Percentiles rank a stretch among this genome's conserved stretches.
Conservation (phyloP, 1,140 invertebrate species). For the Drosophila trapezifrons region DNA sequence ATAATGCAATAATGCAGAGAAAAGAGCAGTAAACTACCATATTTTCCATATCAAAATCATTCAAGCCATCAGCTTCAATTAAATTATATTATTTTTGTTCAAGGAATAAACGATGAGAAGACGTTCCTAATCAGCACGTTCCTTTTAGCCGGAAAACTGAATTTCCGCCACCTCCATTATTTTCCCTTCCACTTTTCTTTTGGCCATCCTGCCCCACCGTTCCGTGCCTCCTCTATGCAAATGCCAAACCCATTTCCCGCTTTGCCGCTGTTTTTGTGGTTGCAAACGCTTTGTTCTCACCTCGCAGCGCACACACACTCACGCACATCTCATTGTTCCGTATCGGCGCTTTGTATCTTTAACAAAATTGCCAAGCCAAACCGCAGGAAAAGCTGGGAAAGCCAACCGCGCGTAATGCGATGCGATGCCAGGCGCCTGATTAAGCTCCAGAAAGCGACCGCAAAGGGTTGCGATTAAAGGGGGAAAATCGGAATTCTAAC, state of each 20-base stretch:
- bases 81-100: no score
- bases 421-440: conserved; percentile 57
- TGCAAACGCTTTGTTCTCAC: conserved; percentile 72
- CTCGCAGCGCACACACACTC: conserved; percentile 52
- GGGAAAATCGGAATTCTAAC: conserved; percentile 25
- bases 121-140: background rate
- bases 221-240: conserved; percentile 27
- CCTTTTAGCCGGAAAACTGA: background rate
- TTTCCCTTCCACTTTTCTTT: conserved; percentile 1
- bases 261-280: conserved; percentile 40
- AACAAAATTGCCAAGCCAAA: conserved; percentile 80
- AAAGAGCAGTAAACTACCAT: no score
- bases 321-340: conserved; percentile 37
- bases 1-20: no score
- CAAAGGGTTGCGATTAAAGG: conserved; percentile 25
- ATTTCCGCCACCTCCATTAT: conserved; percentile 2
- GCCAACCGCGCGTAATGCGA: conserved; percentile 56
- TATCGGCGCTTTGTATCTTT: conserved; percentile 77
- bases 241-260: conserved; percentile 38
- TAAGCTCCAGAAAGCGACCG: conserved; percentile 48
- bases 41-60: no score
- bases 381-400: conserved; percentile 59
- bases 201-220: conserved; percentile 12
- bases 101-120: background rate
- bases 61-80: no score